These are phyloP conservation scores for Sicus ferrugineus DNA, from an alignment of 2,888 invertebrate genomes.

Conservation along the genomic window DNA sequence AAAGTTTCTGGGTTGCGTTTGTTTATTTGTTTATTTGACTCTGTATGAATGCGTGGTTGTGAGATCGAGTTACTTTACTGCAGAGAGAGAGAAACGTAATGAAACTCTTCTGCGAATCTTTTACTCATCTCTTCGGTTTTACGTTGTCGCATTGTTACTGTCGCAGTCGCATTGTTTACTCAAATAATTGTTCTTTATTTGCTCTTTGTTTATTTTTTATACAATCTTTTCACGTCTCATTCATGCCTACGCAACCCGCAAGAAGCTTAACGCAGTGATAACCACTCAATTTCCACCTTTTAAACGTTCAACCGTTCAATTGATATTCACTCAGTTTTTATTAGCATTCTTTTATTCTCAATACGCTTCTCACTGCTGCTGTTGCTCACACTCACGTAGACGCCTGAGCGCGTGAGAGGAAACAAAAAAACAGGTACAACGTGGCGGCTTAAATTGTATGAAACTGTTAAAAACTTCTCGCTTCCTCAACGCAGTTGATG, in stretches of 20 bases:
- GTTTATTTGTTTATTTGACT: too few relatives aligned
- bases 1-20: too few relatives aligned
- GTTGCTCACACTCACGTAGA: neutral
- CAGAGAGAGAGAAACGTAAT: too few relatives aligned
- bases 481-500: neutral
- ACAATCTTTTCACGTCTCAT: neutral
- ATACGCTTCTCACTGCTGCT: neutral
- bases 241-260: neutral
- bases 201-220: neutral
- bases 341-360: neutral
- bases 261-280: neutral
- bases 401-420: neutral
- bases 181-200: constrained; percentile 16
- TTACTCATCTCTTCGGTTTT: too few relatives aligned
- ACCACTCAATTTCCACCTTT: constrained; percentile 13
- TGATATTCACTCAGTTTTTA: neutral
- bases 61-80: too few relatives aligned
- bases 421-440: neutral
- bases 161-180: too few relatives aligned
- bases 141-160: too few relatives aligned
- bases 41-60: too few relatives aligned
- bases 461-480: neutral
- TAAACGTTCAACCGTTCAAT: neutral
- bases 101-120: too few relatives aligned
- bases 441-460: neutral